These are phyloP conservation scores for Bunonema sp. DNA, from an alignment of 2,888 invertebrate genomes.

Conservation along the genomic window DNA sequence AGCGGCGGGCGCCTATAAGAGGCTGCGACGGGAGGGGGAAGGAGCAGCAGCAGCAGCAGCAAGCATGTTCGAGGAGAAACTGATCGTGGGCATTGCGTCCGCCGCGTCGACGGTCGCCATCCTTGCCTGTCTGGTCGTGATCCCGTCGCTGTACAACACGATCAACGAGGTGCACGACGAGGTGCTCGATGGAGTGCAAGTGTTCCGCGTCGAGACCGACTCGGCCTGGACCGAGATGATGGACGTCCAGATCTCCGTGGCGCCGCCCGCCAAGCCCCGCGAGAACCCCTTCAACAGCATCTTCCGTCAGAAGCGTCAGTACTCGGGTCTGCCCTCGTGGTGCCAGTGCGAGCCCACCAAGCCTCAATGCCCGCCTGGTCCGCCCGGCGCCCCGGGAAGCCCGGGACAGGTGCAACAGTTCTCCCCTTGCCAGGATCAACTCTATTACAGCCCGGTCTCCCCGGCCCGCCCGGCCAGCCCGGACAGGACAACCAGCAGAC, in stretches of 20 bases:
- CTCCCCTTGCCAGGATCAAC: too few relatives aligned
- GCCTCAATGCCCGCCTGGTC: conserved; percentile 27
- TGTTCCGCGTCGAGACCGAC: conserved; percentile 40
- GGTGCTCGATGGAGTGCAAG: conserved; percentile 19
- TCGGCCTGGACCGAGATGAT: conserved; percentile 38
- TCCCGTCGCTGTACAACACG: conserved; percentile 30
- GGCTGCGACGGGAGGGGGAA: too few relatives aligned
- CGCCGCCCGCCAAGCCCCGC: conserved; percentile 32
- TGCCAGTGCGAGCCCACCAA: conserved; percentile 38
- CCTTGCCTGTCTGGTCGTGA: conserved; percentile 23
- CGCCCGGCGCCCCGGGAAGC: conserved; percentile 25
- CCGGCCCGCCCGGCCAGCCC: conserved; percentile 22
- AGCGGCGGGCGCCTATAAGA: too few relatives aligned
- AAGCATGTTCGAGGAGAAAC: conserved; percentile 22
- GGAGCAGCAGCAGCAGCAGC: too few relatives aligned
- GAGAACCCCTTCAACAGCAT: conserved; percentile 27
- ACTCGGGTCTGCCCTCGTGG: conserved; percentile 32
- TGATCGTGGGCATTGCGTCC: conserved; percentile 19
- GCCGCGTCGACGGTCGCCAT: conserved; percentile 16
- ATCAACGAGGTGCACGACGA: conserved; percentile 29
- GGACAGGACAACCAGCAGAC: conserved; percentile 20
- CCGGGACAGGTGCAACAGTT: conserved; percentile 14
- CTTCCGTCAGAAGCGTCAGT: conserved; percentile 33
- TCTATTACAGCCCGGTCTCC: conserved; percentile 8
- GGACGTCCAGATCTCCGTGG: conserved; percentile 36